These are phyloP conservation scores for Aspiorhynchus laticeps DNA, from an alignment of 2,113 vertebrate species.

Conservation along the genomic window DNA sequence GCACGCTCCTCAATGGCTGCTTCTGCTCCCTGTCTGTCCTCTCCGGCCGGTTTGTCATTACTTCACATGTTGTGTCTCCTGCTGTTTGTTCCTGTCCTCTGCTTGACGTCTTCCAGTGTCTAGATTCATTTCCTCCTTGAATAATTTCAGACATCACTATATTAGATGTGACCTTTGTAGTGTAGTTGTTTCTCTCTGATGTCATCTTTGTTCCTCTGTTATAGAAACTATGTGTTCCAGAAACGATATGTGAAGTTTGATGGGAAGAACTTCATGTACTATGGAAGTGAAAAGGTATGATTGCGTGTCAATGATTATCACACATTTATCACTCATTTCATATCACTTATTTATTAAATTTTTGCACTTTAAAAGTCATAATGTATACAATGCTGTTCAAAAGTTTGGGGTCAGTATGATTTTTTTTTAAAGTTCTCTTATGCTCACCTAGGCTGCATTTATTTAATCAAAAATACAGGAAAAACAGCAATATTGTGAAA, in stretches of 20 bases:
- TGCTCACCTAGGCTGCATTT: neutral
- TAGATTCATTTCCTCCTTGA: conserved; percentile 16
- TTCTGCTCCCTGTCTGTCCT: conserved; percentile 66
- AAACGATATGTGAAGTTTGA: conserved; percentile 93
- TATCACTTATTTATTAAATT: neutral
- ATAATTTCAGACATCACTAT: neutral
- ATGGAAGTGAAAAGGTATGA: conserved; percentile 90
- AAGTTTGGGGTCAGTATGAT: neutral
- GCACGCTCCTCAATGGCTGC: conserved; percentile 61
- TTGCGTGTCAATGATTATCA: neutral
- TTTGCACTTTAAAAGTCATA: neutral
- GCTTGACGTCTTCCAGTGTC: conserved; percentile 11
- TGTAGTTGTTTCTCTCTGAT: neutral
- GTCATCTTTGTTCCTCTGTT: conserved; percentile 44
- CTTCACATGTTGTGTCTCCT: conserved; percentile 39
- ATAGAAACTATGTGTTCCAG: conserved; percentile 97
- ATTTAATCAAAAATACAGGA: neutral
- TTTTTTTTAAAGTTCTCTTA: neutral
- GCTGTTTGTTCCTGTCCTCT: conserved; percentile 27
- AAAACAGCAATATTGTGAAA: neutral
- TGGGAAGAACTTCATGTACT: conserved; percentile 94
- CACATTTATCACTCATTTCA: neutral
- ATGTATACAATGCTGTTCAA: neutral
- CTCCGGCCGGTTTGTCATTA: conserved; percentile 68
- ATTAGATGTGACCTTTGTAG: neutral